Conservation (phyloP, 2,113 vertebrate genomes). For the Mixornis gularis region DNA sequence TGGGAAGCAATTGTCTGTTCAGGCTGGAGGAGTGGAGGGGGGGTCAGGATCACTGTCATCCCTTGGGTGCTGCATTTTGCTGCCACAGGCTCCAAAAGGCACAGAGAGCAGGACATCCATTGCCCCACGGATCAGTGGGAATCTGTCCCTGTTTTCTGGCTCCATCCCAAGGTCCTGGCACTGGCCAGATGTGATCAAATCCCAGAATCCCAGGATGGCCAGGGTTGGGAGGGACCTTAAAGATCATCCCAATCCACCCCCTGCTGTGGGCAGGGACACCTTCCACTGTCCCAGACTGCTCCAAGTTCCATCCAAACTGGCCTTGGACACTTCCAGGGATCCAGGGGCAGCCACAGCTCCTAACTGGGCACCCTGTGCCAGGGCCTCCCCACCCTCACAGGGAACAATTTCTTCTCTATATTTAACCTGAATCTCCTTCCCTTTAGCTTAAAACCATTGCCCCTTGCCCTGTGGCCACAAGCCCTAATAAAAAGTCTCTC, state of each 20-base stretch:
- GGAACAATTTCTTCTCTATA: too few relatives aligned
- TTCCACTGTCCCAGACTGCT: accelerated
- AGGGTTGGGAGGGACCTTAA: neutral
- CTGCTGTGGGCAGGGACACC: neutral
- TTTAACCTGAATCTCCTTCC: neutral
- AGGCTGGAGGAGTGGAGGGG: slow-evolving; percentile 74
- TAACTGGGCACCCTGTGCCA: neutral
- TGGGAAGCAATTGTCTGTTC: slow-evolving; percentile 66
- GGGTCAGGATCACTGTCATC: slow-evolving; percentile 6
- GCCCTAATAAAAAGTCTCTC: neutral
- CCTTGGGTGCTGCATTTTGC: slow-evolving; percentile 71
- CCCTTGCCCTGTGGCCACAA: neutral
- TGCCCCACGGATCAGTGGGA: neutral
- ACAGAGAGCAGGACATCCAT: slow-evolving; percentile 53
- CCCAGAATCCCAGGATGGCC: too few relatives aligned
- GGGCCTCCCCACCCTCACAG: accelerated
- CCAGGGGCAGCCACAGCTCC: neutral
- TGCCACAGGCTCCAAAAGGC: slow-evolving; percentile 69
- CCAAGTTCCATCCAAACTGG: neutral
- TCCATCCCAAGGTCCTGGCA: accelerated
- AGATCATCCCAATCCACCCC: accelerated
- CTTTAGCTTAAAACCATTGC: neutral
- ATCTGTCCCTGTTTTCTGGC: neutral
- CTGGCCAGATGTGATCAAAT: neutral
- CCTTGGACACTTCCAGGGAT: neutral